phyloP scores from a whole-genome alignment of 2,888 invertebrate species.

The Biston stratarius region DNA sequence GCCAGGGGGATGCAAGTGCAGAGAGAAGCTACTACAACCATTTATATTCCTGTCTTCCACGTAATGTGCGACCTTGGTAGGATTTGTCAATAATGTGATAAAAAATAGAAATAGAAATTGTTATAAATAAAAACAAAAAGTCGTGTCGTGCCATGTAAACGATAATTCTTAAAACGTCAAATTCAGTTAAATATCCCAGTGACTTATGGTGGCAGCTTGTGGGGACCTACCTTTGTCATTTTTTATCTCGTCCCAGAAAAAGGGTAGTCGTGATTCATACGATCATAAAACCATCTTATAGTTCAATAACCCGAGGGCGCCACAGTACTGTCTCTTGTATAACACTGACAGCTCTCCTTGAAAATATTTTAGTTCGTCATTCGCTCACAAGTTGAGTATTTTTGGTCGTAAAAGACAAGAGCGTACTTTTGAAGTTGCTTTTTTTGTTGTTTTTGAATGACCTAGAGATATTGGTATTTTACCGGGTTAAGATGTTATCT shows the following conservation, averaged over 20 bases:
- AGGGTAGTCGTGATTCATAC: conserved; percentile 35
- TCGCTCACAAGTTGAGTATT: not conserved
- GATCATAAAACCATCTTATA: not conserved
- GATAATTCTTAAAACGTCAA: conserved; percentile 34
- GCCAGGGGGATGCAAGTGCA: no score
- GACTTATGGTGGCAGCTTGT: conserved; percentile 36
- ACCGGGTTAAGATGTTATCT: conserved; percentile 19
- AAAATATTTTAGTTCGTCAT: not conserved
- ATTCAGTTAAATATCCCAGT: conserved; percentile 40
- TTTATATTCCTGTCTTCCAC: no score
- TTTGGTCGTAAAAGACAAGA: not conserved
- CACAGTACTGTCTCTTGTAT: not conserved
- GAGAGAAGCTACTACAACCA: no score
- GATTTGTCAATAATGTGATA: no score
- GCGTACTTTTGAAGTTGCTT: conserved; percentile 11
- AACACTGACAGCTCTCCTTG: not conserved
- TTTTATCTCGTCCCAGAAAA: conserved; percentile 31
- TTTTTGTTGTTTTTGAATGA: conserved; percentile 31
- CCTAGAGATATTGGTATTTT: conserved; percentile 32
- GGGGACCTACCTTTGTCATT: conserved; percentile 27
- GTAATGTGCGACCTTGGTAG: no score
- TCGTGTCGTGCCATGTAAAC: conserved; percentile 15
- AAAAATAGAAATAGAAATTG: no score
- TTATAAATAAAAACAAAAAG: not conserved
- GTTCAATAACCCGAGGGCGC: not conserved